phyloP scores from a whole-genome alignment of 2,113 vertebrate species.

The Phylloscopus trochiloides region DNA sequence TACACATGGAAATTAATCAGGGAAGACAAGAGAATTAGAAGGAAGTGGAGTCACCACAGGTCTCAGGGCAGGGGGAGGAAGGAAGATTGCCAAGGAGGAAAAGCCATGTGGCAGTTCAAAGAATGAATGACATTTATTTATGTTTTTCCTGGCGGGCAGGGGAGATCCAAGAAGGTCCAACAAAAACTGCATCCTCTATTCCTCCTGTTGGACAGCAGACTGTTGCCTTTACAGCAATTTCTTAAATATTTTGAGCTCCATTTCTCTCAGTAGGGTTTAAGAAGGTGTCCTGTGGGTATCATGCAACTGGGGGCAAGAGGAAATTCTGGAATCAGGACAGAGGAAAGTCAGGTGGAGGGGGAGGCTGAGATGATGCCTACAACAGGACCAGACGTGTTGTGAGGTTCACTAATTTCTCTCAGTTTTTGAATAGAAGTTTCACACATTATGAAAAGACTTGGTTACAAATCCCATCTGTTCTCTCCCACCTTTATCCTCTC shows the following conservation, averaged over 20 bases:
- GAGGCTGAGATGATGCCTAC: not conserved
- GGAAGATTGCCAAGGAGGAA: not conserved
- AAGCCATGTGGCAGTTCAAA: not conserved
- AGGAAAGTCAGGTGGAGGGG: not conserved
- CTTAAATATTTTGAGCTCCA: not conserved
- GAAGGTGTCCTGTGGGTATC: not conserved
- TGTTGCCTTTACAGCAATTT: not conserved
- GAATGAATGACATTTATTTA: not conserved
- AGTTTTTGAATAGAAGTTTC: not conserved
- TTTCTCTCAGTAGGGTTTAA: not conserved
- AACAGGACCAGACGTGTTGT: not conserved
- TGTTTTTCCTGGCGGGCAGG: not conserved
- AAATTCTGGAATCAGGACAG: not conserved
- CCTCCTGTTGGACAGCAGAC: not conserved
- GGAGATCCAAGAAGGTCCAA: not conserved
- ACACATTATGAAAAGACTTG: not conserved
- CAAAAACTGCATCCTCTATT: not conserved
- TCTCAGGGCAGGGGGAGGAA: not conserved
- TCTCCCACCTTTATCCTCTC: not conserved
- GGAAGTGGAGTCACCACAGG: not conserved
- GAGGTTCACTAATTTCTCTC: not conserved
- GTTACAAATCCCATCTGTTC: not conserved
- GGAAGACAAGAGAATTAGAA: not conserved
- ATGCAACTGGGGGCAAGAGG: accelerated
- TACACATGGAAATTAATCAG: not conserved